Percentiles rank a stretch among this genome's conserved stretches.
Conservation (phyloP, 2,888 invertebrate genomes). For the Hypercompe scribonia region DNA sequence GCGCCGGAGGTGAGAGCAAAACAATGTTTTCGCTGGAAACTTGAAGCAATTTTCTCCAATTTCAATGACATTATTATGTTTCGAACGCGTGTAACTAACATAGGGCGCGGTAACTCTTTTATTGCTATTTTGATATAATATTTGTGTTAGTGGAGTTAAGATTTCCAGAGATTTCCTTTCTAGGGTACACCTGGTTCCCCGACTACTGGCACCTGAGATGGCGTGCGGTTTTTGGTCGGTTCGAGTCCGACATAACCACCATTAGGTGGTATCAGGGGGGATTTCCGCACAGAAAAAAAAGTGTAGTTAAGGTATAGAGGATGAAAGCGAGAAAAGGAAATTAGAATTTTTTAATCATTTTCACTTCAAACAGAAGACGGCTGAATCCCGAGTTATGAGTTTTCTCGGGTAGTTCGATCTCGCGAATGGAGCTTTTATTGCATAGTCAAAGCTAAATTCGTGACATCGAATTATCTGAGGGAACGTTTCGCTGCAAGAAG, state of each 20-base stretch:
- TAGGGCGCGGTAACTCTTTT: background rate
- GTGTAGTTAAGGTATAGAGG: background rate
- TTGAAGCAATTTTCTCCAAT: too few species aligned
- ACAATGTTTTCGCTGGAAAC: background rate
- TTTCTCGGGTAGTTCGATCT: slow-evolving; percentile 57
- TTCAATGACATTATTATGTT: background rate
- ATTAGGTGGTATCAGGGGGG: too few species aligned
- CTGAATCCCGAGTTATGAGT: background rate
- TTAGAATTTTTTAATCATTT: too few species aligned
- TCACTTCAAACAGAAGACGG: background rate
- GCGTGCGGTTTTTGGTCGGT: too few species aligned
- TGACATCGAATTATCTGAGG: slow-evolving; percentile 63
- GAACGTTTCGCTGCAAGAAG: background rate
- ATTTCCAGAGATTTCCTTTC: too few species aligned
- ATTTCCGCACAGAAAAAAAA: too few species aligned
- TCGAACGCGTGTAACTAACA: too few species aligned
- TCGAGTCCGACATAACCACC: too few species aligned
- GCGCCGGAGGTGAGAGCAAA: slow-evolving; percentile 91
- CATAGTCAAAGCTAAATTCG: slow-evolving; percentile 68
- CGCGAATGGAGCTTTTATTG: slow-evolving; percentile 50
- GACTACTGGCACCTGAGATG: too few species aligned
- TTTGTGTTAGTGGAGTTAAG: too few species aligned
- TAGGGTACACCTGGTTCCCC: too few species aligned
- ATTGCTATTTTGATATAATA: background rate
- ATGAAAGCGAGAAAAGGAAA: background rate